Evolutionary conservation across 2,797 vertebrate species (phyloP).

Genomic region (Sciaenops ocellatus): DNA sequence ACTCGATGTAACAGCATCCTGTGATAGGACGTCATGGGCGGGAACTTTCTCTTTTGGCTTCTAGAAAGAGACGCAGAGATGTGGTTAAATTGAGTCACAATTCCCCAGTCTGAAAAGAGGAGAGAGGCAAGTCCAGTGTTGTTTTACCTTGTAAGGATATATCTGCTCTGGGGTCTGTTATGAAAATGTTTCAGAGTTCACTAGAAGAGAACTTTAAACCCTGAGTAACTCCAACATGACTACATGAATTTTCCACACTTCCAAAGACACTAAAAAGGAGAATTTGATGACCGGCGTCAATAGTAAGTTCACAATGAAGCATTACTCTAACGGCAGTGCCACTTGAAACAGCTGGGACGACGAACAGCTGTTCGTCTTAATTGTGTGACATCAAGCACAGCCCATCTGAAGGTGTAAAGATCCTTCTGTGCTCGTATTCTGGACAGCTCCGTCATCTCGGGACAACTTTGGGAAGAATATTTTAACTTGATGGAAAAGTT

Average conservation of each 20-base stretch:
- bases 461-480: neutral
- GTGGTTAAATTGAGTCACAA: neutral
- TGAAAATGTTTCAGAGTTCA: constrained; percentile 28
- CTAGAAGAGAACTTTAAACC: neutral
- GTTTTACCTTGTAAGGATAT: constrained; percentile 3
- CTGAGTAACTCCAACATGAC: neutral
- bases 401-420: constrained; percentile 15
- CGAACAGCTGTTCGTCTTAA: constrained; percentile 45
- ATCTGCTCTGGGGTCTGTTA: constrained; percentile 3
- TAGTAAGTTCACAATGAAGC: neutral
- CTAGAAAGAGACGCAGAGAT: constrained; percentile 70
- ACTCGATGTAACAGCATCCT: constrained; percentile 98
- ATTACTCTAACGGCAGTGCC: neutral
- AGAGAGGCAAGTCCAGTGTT: neutral
- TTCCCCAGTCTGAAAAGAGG: constrained; percentile 1
- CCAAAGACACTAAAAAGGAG: neutral
- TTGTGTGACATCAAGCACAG: constrained; percentile 40
- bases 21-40: constrained; percentile 99
- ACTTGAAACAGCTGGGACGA: constrained; percentile 2
- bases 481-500: neutral
- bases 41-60: constrained; percentile 97
- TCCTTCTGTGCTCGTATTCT: constrained; percentile 1
- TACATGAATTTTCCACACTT: neutral
- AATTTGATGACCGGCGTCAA: neutral
- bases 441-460: neutral